Evolutionary conservation across 2,888 invertebrate species (phyloP), one percentile per base, ranked within the genome.

Genomic region (Crioceris asparagi): DNA sequence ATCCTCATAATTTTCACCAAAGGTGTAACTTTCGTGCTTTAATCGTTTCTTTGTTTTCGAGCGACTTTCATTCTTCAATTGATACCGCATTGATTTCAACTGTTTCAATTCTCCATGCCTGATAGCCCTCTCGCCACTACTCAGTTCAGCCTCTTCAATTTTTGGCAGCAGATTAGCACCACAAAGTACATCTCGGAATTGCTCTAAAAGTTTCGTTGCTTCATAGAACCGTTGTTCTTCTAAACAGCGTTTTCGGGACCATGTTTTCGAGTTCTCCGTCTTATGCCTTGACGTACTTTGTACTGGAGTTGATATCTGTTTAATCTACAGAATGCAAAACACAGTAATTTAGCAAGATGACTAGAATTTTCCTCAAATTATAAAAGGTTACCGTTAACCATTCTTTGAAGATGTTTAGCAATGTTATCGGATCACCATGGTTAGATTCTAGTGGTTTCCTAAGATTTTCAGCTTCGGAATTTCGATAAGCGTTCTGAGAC

Each of bases 151-250:
- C 15, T 49, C 46, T 2, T 47, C 41, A 7, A 54, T 47, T 47
- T 59, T 61, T 3, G 55, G 50, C 30, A 62, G 38, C 25, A 64
- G 48, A 32, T 60, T 54, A 1, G 61, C 62, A 8, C 62, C 84
- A 67, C 78, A 77, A 10, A 94, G 67, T 40, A 93, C 71, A 37
- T 83, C 80, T 55, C 83, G 75, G 53, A 94, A 85, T 63, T 98
- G 98, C 16, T 81, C 75, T 21, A 92, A 74, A 4, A 98, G 68
- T 67, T 97, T 97, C 0, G 87, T 88, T 55, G 93, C 83, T 65
- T 98, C 98, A 57, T 96, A 98, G 55, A 98, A 83, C 15, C 98
- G 69, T 62, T 98, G 96, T 59, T 98, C 97, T 63, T 98, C 97
- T 5, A 98, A 70, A 0, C 93, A 94, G 39, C 92, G 70, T 38